phyloP scores from a whole-genome alignment of 2,888 invertebrate species.

The Drosophila neotestacea region DNA sequence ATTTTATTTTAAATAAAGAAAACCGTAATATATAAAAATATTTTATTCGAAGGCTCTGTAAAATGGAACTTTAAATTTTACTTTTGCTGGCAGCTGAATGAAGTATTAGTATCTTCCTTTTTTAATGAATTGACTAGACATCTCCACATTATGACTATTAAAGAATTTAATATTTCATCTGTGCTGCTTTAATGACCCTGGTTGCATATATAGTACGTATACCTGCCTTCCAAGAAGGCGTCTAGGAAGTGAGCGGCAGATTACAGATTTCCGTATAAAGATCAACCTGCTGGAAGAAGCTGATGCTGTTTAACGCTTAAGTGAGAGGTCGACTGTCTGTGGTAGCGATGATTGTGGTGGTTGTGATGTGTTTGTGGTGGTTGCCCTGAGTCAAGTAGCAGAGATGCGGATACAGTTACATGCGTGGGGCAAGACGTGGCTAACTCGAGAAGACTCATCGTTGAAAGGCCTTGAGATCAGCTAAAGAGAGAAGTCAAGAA shows the following conservation, averaged over 20 bases:
- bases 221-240: slow-evolving; percentile 15
- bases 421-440: slow-evolving; percentile 46
- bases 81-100: not conserved
- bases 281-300: slow-evolving; percentile 32
- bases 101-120: not conserved
- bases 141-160: too few relatives aligned
- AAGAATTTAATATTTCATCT: not conserved
- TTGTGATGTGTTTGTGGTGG: slow-evolving; percentile 3
- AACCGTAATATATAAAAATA: too few relatives aligned
- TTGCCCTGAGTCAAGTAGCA: slow-evolving; percentile 13
- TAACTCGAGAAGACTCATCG: slow-evolving; percentile 15
- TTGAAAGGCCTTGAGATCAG: slow-evolving; percentile 56
- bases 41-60: not conserved
- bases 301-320: slow-evolving; percentile 9
- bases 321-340: slow-evolving; percentile 42
- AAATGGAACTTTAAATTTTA: too few relatives aligned
- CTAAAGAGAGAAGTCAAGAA: slow-evolving; percentile 2
- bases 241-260: slow-evolving; percentile 53
- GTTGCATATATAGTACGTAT: not conserved
- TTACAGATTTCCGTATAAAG: slow-evolving; percentile 61
- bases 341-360: slow-evolving; percentile 9
- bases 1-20: too few relatives aligned
- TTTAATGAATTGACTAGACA: too few relatives aligned
- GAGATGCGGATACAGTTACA: slow-evolving; percentile 59
- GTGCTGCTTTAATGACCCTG: not conserved